phyloP scores from a whole-genome alignment of 1,140 invertebrate species.

The Drosophila ercepeae region DNA sequence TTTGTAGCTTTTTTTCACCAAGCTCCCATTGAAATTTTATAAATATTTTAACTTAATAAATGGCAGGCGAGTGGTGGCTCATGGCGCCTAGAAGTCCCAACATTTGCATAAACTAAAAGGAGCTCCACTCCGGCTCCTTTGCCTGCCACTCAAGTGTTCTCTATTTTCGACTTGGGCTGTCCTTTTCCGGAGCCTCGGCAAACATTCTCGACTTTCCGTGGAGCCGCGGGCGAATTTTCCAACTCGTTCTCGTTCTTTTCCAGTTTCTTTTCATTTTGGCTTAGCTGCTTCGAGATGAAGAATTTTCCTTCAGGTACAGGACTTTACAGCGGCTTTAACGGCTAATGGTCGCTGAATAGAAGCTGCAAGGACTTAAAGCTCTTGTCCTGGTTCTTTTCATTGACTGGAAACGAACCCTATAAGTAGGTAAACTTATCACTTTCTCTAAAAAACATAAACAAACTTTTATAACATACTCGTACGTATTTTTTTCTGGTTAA shows the following conservation, averaged over 20 bases:
- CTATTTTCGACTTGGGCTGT: slow-evolving; percentile 38
- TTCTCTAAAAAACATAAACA: not conserved
- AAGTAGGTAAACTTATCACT: not conserved
- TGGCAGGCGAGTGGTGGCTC: slow-evolving; percentile 48
- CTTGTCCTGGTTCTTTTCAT: slow-evolving; percentile 25
- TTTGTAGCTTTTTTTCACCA: not conserved
- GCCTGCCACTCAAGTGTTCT: slow-evolving; percentile 33
- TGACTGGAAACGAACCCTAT: slow-evolving; percentile 26
- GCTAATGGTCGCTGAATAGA: slow-evolving; percentile 49
- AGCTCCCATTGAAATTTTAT: slow-evolving; percentile 68
- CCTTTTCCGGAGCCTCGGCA: slow-evolving; percentile 47
- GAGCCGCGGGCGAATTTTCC: slow-evolving; percentile 25
- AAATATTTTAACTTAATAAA: slow-evolving; percentile 78
- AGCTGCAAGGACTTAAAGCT: slow-evolving; percentile 34
- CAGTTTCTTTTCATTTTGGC: slow-evolving; percentile 1
- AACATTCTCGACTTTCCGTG: slow-evolving; percentile 39
- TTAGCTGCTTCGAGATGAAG: slow-evolving; percentile 14
- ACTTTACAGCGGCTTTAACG: slow-evolving; percentile 49
- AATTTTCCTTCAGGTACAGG: slow-evolving; percentile 31
- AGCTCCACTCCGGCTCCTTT: slow-evolving; percentile 14
- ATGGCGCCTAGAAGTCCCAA: slow-evolving; percentile 48
- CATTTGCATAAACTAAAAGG: slow-evolving; percentile 67
- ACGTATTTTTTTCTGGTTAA: not conserved
- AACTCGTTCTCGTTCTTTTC: slow-evolving; percentile 17
- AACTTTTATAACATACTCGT: not conserved